Conservation (phyloP, 2,113 vertebrate species). For the Eptatretus burgeri region DNA sequence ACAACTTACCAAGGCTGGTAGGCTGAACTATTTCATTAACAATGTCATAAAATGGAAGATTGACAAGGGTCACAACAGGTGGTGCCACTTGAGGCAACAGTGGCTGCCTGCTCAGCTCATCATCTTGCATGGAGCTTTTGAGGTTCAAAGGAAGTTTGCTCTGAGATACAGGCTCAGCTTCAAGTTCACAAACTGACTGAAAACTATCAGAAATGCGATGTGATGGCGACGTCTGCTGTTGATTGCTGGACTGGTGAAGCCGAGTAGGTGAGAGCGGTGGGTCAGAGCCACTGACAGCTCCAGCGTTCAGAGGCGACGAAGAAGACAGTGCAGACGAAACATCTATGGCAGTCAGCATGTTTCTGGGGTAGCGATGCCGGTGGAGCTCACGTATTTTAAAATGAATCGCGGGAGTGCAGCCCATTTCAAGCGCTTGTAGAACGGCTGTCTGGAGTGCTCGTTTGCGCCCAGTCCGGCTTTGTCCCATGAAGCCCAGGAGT, state of each 20-base stretch:
- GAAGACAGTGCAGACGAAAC: too few relatives aligned
- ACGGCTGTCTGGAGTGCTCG: conserved; percentile 52
- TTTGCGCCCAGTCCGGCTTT: conserved; percentile 46
- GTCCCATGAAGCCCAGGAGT: conserved; percentile 42
- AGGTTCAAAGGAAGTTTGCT: too few relatives aligned
- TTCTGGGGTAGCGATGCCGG: neutral
- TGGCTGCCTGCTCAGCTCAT: neutral
- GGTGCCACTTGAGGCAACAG: conserved; percentile 52
- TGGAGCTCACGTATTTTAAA: conserved; percentile 42
- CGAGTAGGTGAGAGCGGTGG: too few relatives aligned
- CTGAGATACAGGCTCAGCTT: too few relatives aligned
- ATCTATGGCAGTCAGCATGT: too few relatives aligned
- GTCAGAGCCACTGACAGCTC: too few relatives aligned
- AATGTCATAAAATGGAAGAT: conserved; percentile 85
- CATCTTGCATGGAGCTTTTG: neutral
- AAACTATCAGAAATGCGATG: too few relatives aligned
- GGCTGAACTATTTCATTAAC: conserved; percentile 93
- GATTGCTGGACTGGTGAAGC: too few relatives aligned
- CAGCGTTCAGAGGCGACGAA: too few relatives aligned
- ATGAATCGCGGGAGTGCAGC: conserved; percentile 41
- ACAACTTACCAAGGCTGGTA: conserved; percentile 60
- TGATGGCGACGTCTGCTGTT: too few relatives aligned
- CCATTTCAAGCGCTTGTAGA: conserved; percentile 35
- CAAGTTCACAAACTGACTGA: too few relatives aligned
- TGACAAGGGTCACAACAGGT: conserved; percentile 83